Conservation (phyloP, 2,888 invertebrate genomes). For the Silvanus unidentatus region DNA sequence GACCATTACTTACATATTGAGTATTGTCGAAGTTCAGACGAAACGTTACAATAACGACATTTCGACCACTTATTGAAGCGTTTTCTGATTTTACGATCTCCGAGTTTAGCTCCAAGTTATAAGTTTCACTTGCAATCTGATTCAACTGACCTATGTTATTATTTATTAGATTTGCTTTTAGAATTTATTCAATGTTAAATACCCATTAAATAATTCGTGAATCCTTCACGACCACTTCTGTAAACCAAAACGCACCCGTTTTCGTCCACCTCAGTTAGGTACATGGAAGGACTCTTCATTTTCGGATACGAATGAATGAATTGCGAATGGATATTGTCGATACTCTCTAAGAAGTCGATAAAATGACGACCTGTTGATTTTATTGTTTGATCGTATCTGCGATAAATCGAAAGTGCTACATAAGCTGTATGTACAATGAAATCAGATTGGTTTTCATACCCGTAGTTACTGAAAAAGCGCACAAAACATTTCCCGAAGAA, state of each 20-base stretch:
- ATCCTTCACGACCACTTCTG: constrained; percentile 74
- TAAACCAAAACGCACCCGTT: constrained; percentile 82
- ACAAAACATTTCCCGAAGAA: constrained; percentile 90
- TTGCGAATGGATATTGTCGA: constrained; percentile 87
- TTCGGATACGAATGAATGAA: constrained; percentile 90
- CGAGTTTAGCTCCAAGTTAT: constrained; percentile 65
- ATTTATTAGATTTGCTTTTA: background rate
- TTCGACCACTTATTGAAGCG: constrained; percentile 46
- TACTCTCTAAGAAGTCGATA: constrained; percentile 84
- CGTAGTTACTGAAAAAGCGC: constrained; percentile 81
- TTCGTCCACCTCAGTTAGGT: constrained; percentile 75
- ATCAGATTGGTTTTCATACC: constrained; percentile 46
- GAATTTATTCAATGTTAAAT: constrained; percentile 38
- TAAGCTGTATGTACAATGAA: background rate
- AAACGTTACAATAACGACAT: constrained; percentile 57
- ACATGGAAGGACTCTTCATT: constrained; percentile 92
- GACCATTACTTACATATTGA: constrained; percentile 58
- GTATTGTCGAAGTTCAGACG: constrained; percentile 83
- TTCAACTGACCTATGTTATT: constrained; percentile 66
- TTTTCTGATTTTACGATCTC: constrained; percentile 63
- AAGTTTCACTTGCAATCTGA: constrained; percentile 80
- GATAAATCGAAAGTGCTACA: constrained; percentile 12
- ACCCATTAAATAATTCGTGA: constrained; percentile 82
- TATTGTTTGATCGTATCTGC: constrained; percentile 80
- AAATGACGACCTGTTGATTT: constrained; percentile 84